Percentiles rank a stretch among this genome's conserved stretches.
These are phyloP conservation scores for Dryobates pubescens DNA, from an alignment of 2,797 vertebrate species.

Conservation along the genomic window DNA sequence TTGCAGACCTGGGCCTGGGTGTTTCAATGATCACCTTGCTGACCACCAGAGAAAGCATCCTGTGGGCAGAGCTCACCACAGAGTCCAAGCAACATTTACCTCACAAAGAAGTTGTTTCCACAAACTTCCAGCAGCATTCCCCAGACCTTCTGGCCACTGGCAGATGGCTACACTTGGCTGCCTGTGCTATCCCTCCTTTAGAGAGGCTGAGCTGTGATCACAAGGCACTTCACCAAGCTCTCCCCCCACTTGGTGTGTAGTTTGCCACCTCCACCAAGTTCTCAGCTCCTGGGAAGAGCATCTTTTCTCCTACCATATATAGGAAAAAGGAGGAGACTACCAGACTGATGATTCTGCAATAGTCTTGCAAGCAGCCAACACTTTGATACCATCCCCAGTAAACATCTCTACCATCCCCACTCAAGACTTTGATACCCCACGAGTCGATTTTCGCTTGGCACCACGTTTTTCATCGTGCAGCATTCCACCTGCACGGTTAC, in stretches of 20 bases:
- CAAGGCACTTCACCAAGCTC: not conserved
- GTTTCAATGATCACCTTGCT: not conserved
- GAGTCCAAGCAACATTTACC: not conserved
- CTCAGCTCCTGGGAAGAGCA: not conserved
- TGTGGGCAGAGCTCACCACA: not conserved
- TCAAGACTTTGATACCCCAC: not conserved
- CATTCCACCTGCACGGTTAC: not conserved
- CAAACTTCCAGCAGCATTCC: not conserved
- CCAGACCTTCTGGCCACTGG: not conserved
- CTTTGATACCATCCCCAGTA: too few species aligned
- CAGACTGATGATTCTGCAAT: not conserved
- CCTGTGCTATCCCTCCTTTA: not conserved
- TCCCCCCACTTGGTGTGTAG: not conserved
- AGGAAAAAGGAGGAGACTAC: not conserved
- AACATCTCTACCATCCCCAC: too few species aligned
- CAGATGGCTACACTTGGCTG: not conserved
- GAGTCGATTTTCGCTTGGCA: not conserved
- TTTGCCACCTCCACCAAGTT: not conserved
- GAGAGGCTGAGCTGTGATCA: not conserved
- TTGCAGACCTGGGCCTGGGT: too few species aligned
- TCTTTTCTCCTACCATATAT: not conserved
- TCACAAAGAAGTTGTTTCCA: not conserved
- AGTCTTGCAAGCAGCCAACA: not conserved
- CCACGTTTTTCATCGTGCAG: not conserved
- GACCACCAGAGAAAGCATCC: not conserved